Conservation (phyloP, 2,888 invertebrate species). For the Metalampra italica region DNA sequence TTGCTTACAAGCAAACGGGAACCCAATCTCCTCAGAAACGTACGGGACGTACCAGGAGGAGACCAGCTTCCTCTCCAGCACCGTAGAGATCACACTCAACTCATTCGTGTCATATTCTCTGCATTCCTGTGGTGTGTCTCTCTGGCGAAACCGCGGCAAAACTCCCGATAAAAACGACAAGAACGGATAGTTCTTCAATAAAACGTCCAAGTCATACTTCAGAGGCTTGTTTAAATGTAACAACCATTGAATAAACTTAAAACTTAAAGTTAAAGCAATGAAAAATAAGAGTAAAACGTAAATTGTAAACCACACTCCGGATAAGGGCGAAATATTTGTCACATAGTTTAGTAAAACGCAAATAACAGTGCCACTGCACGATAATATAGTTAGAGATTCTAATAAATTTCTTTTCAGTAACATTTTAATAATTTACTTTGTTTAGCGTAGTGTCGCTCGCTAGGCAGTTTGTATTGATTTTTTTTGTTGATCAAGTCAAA, state of each 20-base stretch:
- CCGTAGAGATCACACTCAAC: constrained; percentile 66
- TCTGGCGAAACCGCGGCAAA: constrained; percentile 36
- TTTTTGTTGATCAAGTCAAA: neutral
- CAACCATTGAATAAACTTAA: constrained; percentile 74
- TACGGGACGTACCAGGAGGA: constrained; percentile 72
- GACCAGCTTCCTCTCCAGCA: constrained; percentile 61
- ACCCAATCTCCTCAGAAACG: constrained; percentile 70
- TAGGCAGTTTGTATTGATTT: constrained; percentile 6
- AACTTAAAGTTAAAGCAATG: constrained; percentile 65
- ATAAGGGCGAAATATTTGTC: constrained; percentile 61
- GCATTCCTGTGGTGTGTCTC: constrained; percentile 23
- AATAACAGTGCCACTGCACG: constrained; percentile 45
- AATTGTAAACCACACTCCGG: constrained; percentile 62
- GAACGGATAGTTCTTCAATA: constrained; percentile 45
- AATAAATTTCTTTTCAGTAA: constrained; percentile 56
- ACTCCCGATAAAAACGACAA: constrained; percentile 32
- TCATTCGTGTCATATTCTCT: constrained; percentile 69
- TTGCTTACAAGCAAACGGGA: constrained; percentile 73
- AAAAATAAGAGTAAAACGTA: constrained; percentile 61
- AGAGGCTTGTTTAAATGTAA: constrained; percentile 73
- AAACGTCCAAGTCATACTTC: constrained; percentile 53
- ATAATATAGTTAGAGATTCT: constrained; percentile 48
- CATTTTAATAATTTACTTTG: constrained; percentile 35
- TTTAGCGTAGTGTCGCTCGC: neutral
- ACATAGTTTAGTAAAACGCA: constrained; percentile 53